Evolutionary conservation across 2,797 vertebrate species (phyloP).

Genomic region (Phoeniculus purpureus): DNA sequence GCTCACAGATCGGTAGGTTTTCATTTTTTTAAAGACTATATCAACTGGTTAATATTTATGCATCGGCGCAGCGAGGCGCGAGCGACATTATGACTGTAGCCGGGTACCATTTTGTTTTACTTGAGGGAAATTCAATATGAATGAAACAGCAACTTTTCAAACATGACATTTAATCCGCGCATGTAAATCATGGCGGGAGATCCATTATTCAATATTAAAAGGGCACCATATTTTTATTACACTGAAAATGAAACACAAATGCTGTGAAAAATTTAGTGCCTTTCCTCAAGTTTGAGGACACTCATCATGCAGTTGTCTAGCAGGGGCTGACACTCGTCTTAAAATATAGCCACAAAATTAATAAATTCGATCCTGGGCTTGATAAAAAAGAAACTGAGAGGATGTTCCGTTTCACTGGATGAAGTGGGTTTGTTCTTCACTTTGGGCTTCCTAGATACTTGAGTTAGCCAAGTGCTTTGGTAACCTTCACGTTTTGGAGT

Average conservation of each 20-base stretch:
- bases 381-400: constrained; percentile 16
- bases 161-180: constrained; percentile 92
- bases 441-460: constrained; percentile 77
- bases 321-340: constrained; percentile 70
- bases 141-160: constrained; percentile 92
- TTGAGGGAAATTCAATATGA: constrained; percentile 86
- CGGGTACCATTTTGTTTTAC: constrained; percentile 82
- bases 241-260: constrained; percentile 89
- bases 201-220: constrained; percentile 95
- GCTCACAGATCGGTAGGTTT: neutral
- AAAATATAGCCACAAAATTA: constrained; percentile 81
- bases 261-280: constrained; percentile 87
- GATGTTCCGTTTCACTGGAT: constrained; percentile 68
- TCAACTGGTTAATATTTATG: constrained; percentile 79
- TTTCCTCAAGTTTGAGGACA: constrained; percentile 81
- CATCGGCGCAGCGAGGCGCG: constrained; percentile 46
- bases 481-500: constrained; percentile 54
- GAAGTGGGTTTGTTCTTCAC: constrained; percentile 77
- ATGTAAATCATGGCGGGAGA: constrained; percentile 89
- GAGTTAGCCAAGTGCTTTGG: constrained; percentile 61
- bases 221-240: constrained; percentile 90
- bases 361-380: constrained; percentile 75
- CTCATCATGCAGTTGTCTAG: constrained; percentile 76
- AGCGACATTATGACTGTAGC: constrained; percentile 51
- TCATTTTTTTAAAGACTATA: constrained; percentile 74